Evolutionary conservation across 2,113 vertebrate species (phyloP).

Genomic region (Notiomystis cincta): DNA sequence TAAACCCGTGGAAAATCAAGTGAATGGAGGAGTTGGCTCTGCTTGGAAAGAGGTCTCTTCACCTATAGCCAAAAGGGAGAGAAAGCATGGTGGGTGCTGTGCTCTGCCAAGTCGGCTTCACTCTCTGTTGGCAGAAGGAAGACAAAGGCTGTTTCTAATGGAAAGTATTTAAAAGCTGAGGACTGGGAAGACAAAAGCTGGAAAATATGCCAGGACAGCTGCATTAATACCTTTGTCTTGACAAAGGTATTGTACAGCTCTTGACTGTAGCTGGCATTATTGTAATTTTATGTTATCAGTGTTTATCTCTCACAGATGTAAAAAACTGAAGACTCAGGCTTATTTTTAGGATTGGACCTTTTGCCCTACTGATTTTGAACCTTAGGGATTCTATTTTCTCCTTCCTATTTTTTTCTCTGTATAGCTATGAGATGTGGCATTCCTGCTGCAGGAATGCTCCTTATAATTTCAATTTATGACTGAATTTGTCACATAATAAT

Average conservation of each 20-base stretch:
- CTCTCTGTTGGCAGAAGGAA: background rate
- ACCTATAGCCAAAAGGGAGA: background rate
- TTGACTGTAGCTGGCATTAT: background rate
- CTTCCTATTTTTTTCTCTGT: background rate
- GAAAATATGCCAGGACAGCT: slow-evolving; percentile 7
- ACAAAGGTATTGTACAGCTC: background rate
- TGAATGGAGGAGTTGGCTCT: background rate
- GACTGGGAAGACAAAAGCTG: background rate
- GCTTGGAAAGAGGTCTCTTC: background rate
- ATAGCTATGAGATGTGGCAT: background rate
- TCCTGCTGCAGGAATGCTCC: too few relatives aligned
- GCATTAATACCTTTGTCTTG: background rate
- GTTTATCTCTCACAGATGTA: background rate
- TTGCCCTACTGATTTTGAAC: background rate
- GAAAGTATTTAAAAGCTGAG: background rate
- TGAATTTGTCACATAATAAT: background rate
- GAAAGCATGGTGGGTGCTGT: background rate
- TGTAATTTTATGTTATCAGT: background rate
- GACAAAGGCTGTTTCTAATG: background rate
- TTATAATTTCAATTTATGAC: background rate
- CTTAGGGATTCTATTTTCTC: background rate
- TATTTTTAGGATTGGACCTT: background rate
- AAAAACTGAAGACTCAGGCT: background rate
- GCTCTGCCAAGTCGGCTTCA: slow-evolving; percentile 2
- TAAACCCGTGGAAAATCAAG: background rate